Conservation (phyloP, 2,888 invertebrate genomes). For the Temnothorax rugatulus region DNA sequence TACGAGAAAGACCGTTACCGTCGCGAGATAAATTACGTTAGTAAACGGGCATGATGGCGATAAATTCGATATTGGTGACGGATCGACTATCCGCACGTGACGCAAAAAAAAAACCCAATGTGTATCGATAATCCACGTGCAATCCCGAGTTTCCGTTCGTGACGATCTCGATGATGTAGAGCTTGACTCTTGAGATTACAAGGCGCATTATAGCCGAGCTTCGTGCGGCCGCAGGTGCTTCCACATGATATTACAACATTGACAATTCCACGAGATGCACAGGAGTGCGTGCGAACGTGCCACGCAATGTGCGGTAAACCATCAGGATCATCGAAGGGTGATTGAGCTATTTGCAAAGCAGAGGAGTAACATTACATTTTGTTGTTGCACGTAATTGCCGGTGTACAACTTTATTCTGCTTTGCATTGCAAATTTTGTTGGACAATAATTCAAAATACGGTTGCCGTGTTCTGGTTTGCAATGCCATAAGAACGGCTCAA, state of each 20-base stretch:
- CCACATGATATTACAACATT: slow-evolving; percentile 29
- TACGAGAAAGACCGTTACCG: slow-evolving; percentile 32
- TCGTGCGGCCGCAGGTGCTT: slow-evolving; percentile 25
- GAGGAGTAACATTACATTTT: slow-evolving; percentile 30
- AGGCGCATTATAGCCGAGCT: slow-evolving; percentile 18
- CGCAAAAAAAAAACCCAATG: slow-evolving; percentile 10
- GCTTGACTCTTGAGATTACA: slow-evolving; percentile 44
- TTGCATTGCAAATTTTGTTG: slow-evolving; percentile 31
- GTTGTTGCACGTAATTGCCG: slow-evolving; percentile 24
- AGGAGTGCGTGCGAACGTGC: slow-evolving; percentile 13
- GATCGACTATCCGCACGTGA: slow-evolving; percentile 40
- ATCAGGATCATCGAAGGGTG: slow-evolving; percentile 9
- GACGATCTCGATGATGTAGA: slow-evolving; percentile 37
- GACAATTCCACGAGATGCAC: slow-evolving; percentile 39
- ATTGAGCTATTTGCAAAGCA: slow-evolving; percentile 31
- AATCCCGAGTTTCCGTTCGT: slow-evolving; percentile 19
- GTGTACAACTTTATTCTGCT: slow-evolving; percentile 28
- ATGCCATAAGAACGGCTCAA: slow-evolving; percentile 18
- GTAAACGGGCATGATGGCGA: slow-evolving; percentile 38
- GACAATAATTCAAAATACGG: slow-evolving; percentile 43
- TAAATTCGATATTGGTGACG: slow-evolving; percentile 43
- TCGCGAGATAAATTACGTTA: slow-evolving; percentile 52
- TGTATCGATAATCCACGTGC: slow-evolving; percentile 29
- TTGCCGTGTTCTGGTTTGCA: slow-evolving; percentile 17
- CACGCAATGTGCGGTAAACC: neutral